Evolutionary conservation across 1,140 invertebrate species (phyloP).

Genomic region (Homarus americanus): DNA sequence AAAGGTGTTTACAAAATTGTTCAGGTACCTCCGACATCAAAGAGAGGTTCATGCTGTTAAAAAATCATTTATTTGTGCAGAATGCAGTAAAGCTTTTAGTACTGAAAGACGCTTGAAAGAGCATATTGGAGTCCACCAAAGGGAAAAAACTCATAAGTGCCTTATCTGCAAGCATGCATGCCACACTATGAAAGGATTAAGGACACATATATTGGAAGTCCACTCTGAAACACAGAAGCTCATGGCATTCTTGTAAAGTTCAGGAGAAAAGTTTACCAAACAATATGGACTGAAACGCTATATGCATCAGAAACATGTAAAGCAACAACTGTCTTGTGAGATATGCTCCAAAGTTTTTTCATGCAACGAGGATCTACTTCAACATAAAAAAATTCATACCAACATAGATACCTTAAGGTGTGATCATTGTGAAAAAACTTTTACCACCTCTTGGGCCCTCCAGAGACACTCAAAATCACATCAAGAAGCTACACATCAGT

Average conservation of each 20-base stretch:
- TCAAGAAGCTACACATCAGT: slow-evolving; percentile 26
- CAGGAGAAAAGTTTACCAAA: slow-evolving; percentile 48
- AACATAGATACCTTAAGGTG: slow-evolving; percentile 19
- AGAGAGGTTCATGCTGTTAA: slow-evolving; percentile 50
- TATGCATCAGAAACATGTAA: slow-evolving; percentile 34
- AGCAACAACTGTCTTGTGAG: slow-evolving; percentile 6
- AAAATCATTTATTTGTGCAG: slow-evolving; percentile 34
- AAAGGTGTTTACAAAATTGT: slow-evolving; percentile 48
- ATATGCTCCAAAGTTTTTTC: slow-evolving; percentile 48
- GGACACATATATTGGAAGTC: slow-evolving; percentile 48
- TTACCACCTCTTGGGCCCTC: slow-evolving; percentile 47
- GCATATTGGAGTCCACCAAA: slow-evolving; percentile 34
- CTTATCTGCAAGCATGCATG: slow-evolving; percentile 37
- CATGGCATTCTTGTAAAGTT: slow-evolving; percentile 9
- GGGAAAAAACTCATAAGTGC: slow-evolving; percentile 44
- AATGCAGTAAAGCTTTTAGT: slow-evolving; percentile 52
- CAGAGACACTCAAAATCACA: slow-evolving; percentile 50
- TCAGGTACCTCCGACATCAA: slow-evolving; percentile 26
- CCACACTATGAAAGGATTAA: slow-evolving; percentile 52
- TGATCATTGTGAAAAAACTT: slow-evolving; percentile 48
- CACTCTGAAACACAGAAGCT: not conserved
- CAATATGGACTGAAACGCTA: slow-evolving; percentile 52
- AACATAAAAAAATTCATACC: slow-evolving; percentile 35
- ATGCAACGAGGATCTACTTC: slow-evolving; percentile 49
- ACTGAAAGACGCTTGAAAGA: slow-evolving; percentile 37